A percentile compares a stretch with the other conserved stretches of the same genome.
These are phyloP conservation scores for Gymnothorax reevesii DNA, from an alignment of 2,797 vertebrate species.

Conservation along the genomic window DNA sequence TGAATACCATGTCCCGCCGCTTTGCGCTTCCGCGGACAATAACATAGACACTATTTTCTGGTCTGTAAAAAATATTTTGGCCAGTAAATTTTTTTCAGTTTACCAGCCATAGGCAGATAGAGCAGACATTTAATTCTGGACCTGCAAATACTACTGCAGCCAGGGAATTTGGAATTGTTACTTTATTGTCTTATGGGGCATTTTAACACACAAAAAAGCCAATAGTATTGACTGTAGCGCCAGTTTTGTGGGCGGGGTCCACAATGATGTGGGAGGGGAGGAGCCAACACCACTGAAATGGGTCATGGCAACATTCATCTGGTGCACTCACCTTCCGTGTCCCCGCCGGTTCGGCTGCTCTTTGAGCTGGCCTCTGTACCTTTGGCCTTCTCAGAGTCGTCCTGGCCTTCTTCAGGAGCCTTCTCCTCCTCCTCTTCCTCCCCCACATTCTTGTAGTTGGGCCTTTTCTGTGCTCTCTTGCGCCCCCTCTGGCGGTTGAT, in stretches of 20 bases:
- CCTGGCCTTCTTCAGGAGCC: constrained; percentile 72
- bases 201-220: background rate
- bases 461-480: constrained; percentile 88
- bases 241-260: constrained; percentile 2
- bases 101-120: too few species aligned
- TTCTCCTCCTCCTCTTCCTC: constrained; percentile 92
- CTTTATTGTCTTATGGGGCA: background rate
- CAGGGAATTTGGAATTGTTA: background rate
- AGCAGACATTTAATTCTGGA: too few species aligned
- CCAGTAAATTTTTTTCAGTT: too few species aligned
- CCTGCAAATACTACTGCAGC: too few species aligned
- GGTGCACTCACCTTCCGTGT: constrained; percentile 89
- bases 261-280: background rate
- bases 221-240: background rate
- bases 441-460: constrained; percentile 97
- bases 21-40: too few species aligned
- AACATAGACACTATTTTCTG: too few species aligned
- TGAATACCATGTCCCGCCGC: too few species aligned
- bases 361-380: constrained; percentile 88
- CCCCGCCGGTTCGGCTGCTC: constrained; percentile 86
- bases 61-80: too few species aligned
- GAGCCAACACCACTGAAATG: background rate
- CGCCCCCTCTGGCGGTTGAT: constrained; percentile 90
- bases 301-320: background rate
- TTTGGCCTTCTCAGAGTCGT: constrained; percentile 86